Percentiles rank a stretch among this genome's conserved stretches.
phyloP scores from a whole-genome alignment of 1,140 invertebrate species.

The Drosophila ironensis region DNA sequence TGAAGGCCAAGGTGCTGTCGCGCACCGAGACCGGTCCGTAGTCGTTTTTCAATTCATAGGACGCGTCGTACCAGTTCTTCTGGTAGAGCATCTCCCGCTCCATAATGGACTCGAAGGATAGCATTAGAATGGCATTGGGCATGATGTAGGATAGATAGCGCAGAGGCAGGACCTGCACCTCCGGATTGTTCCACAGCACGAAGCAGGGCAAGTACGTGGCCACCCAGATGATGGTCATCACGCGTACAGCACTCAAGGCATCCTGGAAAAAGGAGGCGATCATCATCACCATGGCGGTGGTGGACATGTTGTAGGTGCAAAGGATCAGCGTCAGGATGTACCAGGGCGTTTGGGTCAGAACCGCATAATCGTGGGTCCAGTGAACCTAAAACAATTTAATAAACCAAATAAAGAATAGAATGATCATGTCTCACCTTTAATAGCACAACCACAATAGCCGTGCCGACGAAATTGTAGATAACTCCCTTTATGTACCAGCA shows the following conservation, averaged over 20 bases:
- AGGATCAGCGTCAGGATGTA: conserved; percentile 30
- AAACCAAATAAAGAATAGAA: not conserved
- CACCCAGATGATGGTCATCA: conserved; percentile 46
- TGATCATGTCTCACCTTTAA: conserved; percentile 61
- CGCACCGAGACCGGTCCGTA: not conserved
- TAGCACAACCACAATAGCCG: not conserved
- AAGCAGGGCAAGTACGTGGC: conserved; percentile 49
- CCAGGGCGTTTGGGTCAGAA: conserved; percentile 46
- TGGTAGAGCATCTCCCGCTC: conserved; percentile 41
- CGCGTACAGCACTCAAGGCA: conserved; percentile 13
- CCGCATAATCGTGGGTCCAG: conserved; percentile 32
- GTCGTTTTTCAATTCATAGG: conserved; percentile 1
- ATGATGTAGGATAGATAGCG: conserved; percentile 24
- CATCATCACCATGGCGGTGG: conserved; percentile 36
- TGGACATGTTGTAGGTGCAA: conserved; percentile 26
- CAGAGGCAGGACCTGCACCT: not conserved
- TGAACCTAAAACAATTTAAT: conserved; percentile 30
- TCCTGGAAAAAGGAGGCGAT: conserved; percentile 50
- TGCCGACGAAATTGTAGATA: conserved; percentile 24
- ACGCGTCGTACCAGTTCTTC: not conserved
- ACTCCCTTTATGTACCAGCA: conserved; percentile 46
- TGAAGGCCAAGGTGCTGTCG: conserved; percentile 22
- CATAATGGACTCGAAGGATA: conserved; percentile 28
- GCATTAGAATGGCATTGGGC: conserved; percentile 42
- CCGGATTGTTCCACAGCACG: conserved; percentile 38